These are phyloP conservation scores for Synergus japonicus DNA, from an alignment of 2,888 invertebrate species.

Conservation along the genomic window DNA sequence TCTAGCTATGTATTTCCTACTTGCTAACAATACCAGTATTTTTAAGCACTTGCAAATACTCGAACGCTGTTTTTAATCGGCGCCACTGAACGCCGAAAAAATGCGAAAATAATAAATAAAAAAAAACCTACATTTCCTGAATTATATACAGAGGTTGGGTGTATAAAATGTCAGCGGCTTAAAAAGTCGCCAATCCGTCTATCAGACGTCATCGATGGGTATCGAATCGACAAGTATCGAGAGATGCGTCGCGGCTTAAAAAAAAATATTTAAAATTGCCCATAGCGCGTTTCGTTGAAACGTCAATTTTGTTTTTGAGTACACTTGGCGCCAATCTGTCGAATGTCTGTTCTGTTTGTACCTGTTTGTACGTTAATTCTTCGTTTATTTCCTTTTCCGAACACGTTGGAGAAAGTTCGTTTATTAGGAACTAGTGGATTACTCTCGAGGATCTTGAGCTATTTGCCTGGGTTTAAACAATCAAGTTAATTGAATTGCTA, in stretches of 20 bases:
- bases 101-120: constrained; percentile 16
- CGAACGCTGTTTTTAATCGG: not conserved
- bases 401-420: constrained; percentile 15
- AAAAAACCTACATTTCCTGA: constrained; percentile 16
- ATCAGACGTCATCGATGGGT: constrained; percentile 73
- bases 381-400: constrained; percentile 38
- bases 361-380: constrained; percentile 45
- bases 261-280: constrained; percentile 63
- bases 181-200: constrained; percentile 76
- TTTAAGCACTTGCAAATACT: constrained; percentile 64
- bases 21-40: constrained; percentile 66
- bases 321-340: constrained; percentile 50
- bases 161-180: constrained; percentile 66
- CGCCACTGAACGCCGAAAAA: constrained; percentile 15
- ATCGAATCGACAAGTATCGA: constrained; percentile 64
- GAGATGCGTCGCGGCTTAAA: constrained; percentile 69
- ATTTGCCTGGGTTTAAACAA: not conserved
- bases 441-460: constrained; percentile 18
- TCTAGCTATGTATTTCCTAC: constrained; percentile 67
- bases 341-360: constrained; percentile 43
- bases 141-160: not conserved
- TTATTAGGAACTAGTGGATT: constrained; percentile 31
- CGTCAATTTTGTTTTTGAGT: constrained; percentile 68
- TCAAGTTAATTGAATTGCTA: not conserved
- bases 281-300: constrained; percentile 50